Base-by-base conservation (phyloP, 2,797 vertebrate genomes). In the Bucorvus abyssinicus region DNA sequence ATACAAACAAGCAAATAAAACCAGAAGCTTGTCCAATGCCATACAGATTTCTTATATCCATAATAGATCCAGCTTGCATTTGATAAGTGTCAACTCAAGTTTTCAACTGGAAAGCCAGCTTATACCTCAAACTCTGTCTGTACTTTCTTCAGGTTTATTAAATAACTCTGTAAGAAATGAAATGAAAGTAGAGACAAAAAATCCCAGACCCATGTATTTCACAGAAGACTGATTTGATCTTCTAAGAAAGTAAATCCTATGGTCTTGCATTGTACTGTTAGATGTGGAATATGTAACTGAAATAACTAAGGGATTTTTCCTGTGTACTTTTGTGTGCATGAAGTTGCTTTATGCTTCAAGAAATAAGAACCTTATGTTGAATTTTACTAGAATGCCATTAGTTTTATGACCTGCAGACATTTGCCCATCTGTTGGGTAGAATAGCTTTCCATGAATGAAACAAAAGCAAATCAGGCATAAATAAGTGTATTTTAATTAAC, bases 331-430 rank as follows among this genome's bases (percentile, higher is more conserved):
- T 50, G 38, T 97, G 96, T 97, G 57, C 69, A 94, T 94, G 64
- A 93, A 89, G 74, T 94, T 97, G 59, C 22, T 93, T 97, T 96
- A 94, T 94, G 89, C 87, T 88, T 97, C 91, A 92, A 96, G 87
- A 95, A 97, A 80, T 86, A 95, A 96, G 86, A 97, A 93, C 91
- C 93, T 95, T 96, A 96, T 97, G 94, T 52, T 95, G 75, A 96
- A 92, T 97, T 94, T 97, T 97, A 96, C 92, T 96, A 93, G 79
- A 93, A 77, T 78, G 87, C 23, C 61, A 86, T 96, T 97, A 96
- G 89, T 84, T 97, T 97, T 98, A 97, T 96, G 94, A 97, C 96
- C 96, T 96, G 61, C 87, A 98, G 97, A 96, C 71, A 95, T 97
- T 92, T 90, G 13, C 29, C 94, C 97, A 97, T 97, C 95, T 97